Evolutionary conservation across 2,797 vertebrate genomes (phyloP), one percentile per base, ranked within the genome.

Genomic region (Chaunax sp.): DNA sequence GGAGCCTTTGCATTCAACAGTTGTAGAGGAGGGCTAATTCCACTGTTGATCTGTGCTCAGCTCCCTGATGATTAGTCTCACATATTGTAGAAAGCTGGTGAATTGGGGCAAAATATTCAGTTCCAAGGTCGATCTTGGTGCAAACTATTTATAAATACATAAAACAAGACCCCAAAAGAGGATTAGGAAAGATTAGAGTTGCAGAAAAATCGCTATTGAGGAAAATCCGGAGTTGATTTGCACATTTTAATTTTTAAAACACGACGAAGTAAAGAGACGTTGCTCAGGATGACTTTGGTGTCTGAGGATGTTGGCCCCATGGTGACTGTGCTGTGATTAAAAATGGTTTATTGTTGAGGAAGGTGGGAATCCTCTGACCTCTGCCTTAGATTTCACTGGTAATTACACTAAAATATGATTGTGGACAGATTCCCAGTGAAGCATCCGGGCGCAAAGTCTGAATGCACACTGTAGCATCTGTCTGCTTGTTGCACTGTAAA

Each of bases 11-110:
- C 35, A 67, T 78, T 75, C 73, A 83, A 65, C 77, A 72, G 76
- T 82, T 82, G 40, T 61, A 54, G 64, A 77, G 43, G 53, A 72
- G 65, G 35, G 64, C 65, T 88, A 55, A 84, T 82, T 77, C 76
- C 22, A 45, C 64, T 73, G 66, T 83, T 51, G 56, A 63, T 51
- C 58, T 44, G 44, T 53, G 58, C 54, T 52, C 40, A 64, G 69
- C 47, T 73, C 64, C 41, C 75, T 3, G 18, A 66, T 59, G 75
- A 77, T 50, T 64, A 55, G 28, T 69, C 40, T 53, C 4, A 9
- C 35, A 28, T n/a, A 45, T 6, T 8, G 14, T 38, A 45, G 50
- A 56, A 57, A 64, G 26, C 49, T 13, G 28, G 47, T 9, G 1
- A 50, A 65, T 19, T 19, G n/a, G 37, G 23, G 35, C 45, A 66